A percentile compares a stretch with the other conserved stretches of the same genome.
phyloP scores from a whole-genome alignment of 2,797 vertebrate species.

The Eremophila alpestris region DNA sequence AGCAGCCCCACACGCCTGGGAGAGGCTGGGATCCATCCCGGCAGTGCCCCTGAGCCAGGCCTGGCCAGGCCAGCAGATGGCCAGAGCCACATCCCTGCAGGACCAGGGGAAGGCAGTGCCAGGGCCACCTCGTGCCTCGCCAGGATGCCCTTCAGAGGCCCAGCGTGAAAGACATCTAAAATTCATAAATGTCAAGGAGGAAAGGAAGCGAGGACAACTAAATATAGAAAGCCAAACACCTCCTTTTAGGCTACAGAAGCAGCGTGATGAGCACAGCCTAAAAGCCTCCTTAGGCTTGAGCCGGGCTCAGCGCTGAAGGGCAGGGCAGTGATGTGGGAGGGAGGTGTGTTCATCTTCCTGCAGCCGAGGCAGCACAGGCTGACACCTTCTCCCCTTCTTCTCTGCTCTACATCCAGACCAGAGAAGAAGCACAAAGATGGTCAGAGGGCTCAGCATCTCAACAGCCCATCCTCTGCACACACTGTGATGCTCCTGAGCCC shows the following conservation, averaged over 20 bases:
- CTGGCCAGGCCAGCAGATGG: background rate
- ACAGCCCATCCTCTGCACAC: background rate
- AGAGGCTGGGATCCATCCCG: background rate
- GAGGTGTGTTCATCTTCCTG: background rate
- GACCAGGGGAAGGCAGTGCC: accelerated
- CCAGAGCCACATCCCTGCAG: background rate
- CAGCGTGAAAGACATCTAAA: background rate
- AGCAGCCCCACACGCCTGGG: background rate
- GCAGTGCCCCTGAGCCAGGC: background rate
- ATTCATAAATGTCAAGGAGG: constrained; percentile 49
- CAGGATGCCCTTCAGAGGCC: background rate
- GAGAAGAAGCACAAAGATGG: background rate
- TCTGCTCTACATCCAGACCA: background rate
- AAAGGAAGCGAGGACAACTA: constrained; percentile 17
- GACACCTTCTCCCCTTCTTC: background rate
- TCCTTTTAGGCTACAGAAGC: background rate
- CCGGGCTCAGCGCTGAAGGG: background rate
- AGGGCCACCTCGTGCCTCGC: accelerated
- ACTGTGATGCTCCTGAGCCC: accelerated
- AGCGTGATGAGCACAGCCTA: background rate
- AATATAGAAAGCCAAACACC: background rate
- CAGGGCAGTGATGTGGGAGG: background rate
- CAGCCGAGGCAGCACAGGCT: background rate
- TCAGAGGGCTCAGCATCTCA: background rate
- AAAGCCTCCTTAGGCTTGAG: background rate